These are phyloP conservation scores for Oncorhynchus nerka DNA, from an alignment of 2,113 vertebrate genomes.

Conservation along the genomic window DNA sequence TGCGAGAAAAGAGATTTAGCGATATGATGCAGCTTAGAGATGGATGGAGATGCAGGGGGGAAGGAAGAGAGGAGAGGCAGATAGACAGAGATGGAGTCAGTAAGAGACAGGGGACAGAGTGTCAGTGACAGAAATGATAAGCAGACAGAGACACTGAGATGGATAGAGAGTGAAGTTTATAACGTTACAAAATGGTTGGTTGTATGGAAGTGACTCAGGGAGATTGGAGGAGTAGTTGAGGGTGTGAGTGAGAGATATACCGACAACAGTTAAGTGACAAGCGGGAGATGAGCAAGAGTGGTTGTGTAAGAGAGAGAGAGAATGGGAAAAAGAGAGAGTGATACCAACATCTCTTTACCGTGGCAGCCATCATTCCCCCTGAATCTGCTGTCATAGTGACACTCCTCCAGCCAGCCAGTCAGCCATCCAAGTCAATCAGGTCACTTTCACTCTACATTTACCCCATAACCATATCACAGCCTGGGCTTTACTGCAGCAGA, in stretches of 20 bases:
- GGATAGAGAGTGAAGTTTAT: not conserved
- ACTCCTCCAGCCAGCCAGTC: not conserved
- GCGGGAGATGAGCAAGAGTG: not conserved
- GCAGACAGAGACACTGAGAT: not conserved
- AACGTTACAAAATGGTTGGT: not conserved
- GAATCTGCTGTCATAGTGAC: not conserved
- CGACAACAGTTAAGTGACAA: not conserved
- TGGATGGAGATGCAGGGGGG: not conserved
- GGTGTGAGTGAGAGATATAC: not conserved
- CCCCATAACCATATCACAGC: not conserved
- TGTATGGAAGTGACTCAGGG: not conserved
- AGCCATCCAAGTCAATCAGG: not conserved
- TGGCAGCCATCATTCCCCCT: not conserved
- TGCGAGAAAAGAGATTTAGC: not conserved
- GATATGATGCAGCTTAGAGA: not conserved
- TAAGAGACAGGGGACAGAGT: not conserved
- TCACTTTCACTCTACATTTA: not conserved
- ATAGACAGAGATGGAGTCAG: slow-evolving; percentile 4
- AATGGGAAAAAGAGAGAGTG: not conserved
- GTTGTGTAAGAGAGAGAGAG: not conserved
- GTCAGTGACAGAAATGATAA: slow-evolving; percentile 1
- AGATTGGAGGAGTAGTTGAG: not conserved
- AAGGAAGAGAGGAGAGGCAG: not conserved
- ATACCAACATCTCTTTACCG: not conserved
- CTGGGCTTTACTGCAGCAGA: too few relatives aligned